Base-by-base conservation (phyloP, 2,113 vertebrate species). In the Cepphus grylle region DNA sequence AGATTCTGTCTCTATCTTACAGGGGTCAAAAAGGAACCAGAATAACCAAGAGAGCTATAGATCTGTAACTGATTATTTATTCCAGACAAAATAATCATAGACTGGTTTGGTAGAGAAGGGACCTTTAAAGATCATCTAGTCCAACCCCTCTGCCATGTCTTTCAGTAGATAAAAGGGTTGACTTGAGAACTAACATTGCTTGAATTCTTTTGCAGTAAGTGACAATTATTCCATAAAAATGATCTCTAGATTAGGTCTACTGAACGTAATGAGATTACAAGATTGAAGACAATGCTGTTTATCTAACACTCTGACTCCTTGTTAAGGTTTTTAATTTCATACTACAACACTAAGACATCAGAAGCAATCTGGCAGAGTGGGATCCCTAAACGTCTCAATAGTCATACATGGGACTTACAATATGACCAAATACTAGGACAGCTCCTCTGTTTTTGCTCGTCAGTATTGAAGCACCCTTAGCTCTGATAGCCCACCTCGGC, bases 1-100 rank as follows among this genome's bases (percentile, higher is more conserved):
- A 55, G 27, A 25, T 58, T 2, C 0, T 9, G 2, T 43, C 47
- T 63, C 2, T 67, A 0, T 81, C 55, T 66, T 38, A 29, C 6
- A 55, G 50, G 40, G 67, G 18, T 85, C 25, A 69, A 4, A 63
- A 79, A 69, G 32, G 30, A 70, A 34, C 13, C 12, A 52, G 34
- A 61, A 29, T 56, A 53, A 65, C 34, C 9, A 25, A 17, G 45
- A 26, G 9, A 83, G 52, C 58, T 83, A 8, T 17, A 58, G 47
- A 12, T 58, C 36, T 65, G 25, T 58, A 78, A 34, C 40, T 38
- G 36, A 5, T 47, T 32, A 6, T 52, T 88, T 72, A n/a, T 74
- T 77, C 38, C 18, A 45, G 47, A 23, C 29, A 34, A 77, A 94
- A n/a, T 81, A 65, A 36, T 55, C 4, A 6, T 2, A 12, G 45